A percentile compares a stretch with the other conserved stretches of the same genome.
phyloP scores from a whole-genome alignment of 1,140 invertebrate species.

The Ips typographus region DNA sequence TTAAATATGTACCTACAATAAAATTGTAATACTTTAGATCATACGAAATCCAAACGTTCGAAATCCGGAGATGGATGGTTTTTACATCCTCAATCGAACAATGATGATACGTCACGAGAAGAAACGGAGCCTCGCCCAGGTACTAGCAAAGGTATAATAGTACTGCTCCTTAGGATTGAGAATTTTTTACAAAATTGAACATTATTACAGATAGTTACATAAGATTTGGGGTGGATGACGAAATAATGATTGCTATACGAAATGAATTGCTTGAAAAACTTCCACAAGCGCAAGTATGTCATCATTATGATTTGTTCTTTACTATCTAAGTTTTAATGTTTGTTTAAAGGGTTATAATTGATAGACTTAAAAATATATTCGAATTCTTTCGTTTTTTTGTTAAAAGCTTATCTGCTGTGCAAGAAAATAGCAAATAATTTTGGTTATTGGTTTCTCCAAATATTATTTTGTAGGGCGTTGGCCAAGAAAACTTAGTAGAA shows the following conservation, averaged over 20 bases:
- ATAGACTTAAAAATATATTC: not conserved
- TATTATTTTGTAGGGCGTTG: slow-evolving; percentile 15
- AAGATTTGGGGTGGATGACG: slow-evolving; percentile 65
- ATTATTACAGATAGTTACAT: slow-evolving; percentile 56
- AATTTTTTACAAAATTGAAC: too few relatives aligned
- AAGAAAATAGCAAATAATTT: not conserved
- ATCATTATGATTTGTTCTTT: slow-evolving; percentile 4
- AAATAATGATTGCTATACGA: slow-evolving; percentile 67
- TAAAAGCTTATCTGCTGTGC: not conserved
- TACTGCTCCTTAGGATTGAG: slow-evolving; percentile 51
- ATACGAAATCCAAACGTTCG: too few relatives aligned
- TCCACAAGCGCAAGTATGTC: slow-evolving; percentile 65
- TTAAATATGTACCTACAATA: too few relatives aligned
- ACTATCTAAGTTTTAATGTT: not conserved
- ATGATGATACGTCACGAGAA: slow-evolving; percentile 42
- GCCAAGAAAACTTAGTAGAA: slow-evolving; percentile 38
- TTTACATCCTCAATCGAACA: slow-evolving; percentile 51
- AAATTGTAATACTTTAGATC: too few relatives aligned
- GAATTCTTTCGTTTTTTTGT: not conserved
- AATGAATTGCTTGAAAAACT: slow-evolving; percentile 71
- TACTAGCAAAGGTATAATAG: slow-evolving; percentile 32
- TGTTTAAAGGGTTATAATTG: too few relatives aligned
- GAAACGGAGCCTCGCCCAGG: slow-evolving; percentile 42
- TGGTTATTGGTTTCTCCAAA: not conserved
- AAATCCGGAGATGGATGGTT: slow-evolving; percentile 53